phyloP scores from a whole-genome alignment of 2,113 vertebrate genomes.

The Speoplatyrhinus poulsoni region DNA sequence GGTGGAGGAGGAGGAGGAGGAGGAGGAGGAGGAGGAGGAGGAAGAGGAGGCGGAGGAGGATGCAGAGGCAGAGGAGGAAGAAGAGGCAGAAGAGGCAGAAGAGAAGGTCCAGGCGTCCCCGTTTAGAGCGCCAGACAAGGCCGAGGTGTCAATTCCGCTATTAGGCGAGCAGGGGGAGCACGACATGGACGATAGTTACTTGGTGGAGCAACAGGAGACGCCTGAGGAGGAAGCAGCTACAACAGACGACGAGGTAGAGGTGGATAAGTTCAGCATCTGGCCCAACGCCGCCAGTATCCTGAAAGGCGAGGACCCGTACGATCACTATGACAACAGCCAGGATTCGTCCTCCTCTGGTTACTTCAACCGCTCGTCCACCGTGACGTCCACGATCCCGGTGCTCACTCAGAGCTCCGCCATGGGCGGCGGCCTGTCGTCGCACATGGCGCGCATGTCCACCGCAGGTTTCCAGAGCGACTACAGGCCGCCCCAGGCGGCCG shows the following conservation, averaged over 20 bases:
- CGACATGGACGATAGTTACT: constrained; percentile 69
- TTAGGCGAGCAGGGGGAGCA: constrained; percentile 77
- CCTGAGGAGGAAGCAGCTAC: constrained; percentile 38
- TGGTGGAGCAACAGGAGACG: constrained; percentile 60
- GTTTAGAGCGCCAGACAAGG: constrained; percentile 57
- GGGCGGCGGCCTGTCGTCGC: constrained; percentile 61
- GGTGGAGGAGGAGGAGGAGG: constrained; percentile 44
- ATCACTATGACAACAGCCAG: constrained; percentile 61
- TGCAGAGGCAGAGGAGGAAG: constrained; percentile 47
- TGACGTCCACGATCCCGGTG: constrained; percentile 66
- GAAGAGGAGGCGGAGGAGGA: constrained; percentile 28
- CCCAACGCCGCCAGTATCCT: constrained; percentile 79
- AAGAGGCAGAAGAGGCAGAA: constrained; percentile 5
- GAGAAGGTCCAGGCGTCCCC: constrained; percentile 32
- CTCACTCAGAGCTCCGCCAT: constrained; percentile 64
- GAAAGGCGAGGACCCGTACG: constrained; percentile 60
- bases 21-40: constrained; percentile 6
- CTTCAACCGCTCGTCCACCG: constrained; percentile 51
- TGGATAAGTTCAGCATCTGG: constrained; percentile 76
- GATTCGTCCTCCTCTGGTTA: constrained; percentile 46
- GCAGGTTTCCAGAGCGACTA: constrained; percentile 65
- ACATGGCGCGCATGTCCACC: constrained; percentile 58
- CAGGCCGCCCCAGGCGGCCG: constrained; percentile 42
- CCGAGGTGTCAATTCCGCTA: constrained; percentile 73
- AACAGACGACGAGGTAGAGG: constrained; percentile 54